Conservation (phyloP, 2,888 invertebrate species). For the Tinea pellionella region DNA sequence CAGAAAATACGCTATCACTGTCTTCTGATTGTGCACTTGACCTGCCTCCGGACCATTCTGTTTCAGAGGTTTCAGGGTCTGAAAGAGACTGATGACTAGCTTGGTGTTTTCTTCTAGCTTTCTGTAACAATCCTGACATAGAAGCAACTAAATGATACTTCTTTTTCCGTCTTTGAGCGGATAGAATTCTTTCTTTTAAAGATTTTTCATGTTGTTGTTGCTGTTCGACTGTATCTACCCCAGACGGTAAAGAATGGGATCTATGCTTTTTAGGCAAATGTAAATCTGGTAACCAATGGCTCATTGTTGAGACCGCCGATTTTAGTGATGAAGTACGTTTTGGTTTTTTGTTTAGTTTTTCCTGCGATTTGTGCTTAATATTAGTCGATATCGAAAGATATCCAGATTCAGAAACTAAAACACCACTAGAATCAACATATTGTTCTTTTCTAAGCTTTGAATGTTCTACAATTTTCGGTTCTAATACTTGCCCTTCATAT, state of each 20-base stretch:
- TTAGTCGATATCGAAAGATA: conserved; percentile 81
- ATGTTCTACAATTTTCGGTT: conserved; percentile 41
- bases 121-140: conserved; percentile 86
- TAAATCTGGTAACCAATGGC: conserved; percentile 83
- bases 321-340: conserved; percentile 80
- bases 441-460: conserved; percentile 50
- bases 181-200: conserved; percentile 55
- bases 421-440: conserved; percentile 50
- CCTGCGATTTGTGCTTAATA: conserved; percentile 61
- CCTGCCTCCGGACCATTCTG: conserved; percentile 73
- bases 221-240: conserved; percentile 71
- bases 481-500: conserved; percentile 42
- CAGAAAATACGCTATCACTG: conserved; percentile 79
- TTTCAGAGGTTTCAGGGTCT: conserved; percentile 82
- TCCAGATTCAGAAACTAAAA: conserved; percentile 83
- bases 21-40: conserved; percentile 81
- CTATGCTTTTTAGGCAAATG: conserved; percentile 82
- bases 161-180: conserved; percentile 75
- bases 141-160: conserved; percentile 85
- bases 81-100: conserved; percentile 75
- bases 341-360: conserved; percentile 74
- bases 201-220: conserved; percentile 57
- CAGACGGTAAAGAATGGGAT: conserved; percentile 84
- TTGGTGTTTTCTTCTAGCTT: conserved; percentile 79
- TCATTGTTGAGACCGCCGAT: conserved; percentile 84